These are phyloP conservation scores for Temnothorax ravouxi DNA, from an alignment of 2,888 invertebrate genomes.

Conservation along the genomic window DNA sequence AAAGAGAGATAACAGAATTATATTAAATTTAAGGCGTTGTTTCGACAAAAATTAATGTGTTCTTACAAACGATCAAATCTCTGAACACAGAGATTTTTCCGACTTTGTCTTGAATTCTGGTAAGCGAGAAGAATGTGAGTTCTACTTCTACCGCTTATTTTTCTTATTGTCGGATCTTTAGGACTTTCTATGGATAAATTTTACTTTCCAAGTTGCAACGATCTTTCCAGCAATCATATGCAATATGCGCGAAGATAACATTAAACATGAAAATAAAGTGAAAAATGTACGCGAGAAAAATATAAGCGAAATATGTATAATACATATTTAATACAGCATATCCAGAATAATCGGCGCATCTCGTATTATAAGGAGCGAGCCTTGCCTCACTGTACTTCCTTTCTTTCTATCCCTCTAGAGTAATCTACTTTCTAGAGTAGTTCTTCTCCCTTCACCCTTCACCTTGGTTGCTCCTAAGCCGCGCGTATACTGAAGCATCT, in stretches of 20 bases:
- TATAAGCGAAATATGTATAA: conserved; percentile 72
- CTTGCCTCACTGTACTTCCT: conserved; percentile 62
- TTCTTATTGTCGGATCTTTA: conserved; percentile 11
- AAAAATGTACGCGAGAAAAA: conserved; percentile 40
- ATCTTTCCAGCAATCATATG: conserved; percentile 5
- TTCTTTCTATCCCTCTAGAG: conserved; percentile 58
- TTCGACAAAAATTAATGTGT: conserved; percentile 10
- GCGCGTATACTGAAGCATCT: conserved; percentile 73
- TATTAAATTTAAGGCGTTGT: not conserved
- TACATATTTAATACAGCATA: conserved; percentile 75
- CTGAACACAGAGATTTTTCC: conserved; percentile 16
- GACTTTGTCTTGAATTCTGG: conserved; percentile 1
- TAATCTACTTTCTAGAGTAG: conserved; percentile 55
- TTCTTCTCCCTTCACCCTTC: conserved; percentile 38
- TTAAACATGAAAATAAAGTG: conserved; percentile 55
- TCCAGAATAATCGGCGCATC: conserved; percentile 80
- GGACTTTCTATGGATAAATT: conserved; percentile 16
- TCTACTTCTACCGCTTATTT: conserved; percentile 23
- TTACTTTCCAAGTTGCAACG: conserved; percentile 5
- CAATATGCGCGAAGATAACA: conserved; percentile 45
- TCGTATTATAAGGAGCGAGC: conserved; percentile 74
- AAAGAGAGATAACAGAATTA: not conserved
- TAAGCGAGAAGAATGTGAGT: conserved; percentile 35
- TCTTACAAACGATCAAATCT: not conserved
- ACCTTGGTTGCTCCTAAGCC: conserved; percentile 62